Percentiles rank a stretch among this genome's conserved stretches.
phyloP scores from a whole-genome alignment of 2,888 invertebrate species.

The Drosophila bunnanda region DNA sequence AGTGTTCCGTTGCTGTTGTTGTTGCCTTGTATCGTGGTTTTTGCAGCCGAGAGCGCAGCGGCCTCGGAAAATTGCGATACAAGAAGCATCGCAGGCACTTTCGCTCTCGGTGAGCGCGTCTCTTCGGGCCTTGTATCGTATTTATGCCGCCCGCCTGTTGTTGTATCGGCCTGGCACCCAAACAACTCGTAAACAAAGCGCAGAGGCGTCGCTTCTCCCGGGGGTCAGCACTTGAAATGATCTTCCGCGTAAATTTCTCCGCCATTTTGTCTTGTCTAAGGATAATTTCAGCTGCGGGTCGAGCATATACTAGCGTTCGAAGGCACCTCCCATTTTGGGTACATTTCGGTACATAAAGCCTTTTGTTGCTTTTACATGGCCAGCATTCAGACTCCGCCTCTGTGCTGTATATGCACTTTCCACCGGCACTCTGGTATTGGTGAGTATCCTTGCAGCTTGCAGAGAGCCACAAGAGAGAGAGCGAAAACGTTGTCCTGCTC shows the following conservation, averaged over 20 bases:
- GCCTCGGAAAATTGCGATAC: conserved; percentile 77
- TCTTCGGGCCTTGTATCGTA: conserved; percentile 63
- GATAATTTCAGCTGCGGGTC: not conserved
- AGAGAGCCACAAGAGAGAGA: conserved; percentile 61
- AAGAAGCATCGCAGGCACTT: conserved; percentile 67
- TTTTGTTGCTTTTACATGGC: conserved; percentile 51
- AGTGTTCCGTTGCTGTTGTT: conserved; percentile 36
- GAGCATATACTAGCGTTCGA: conserved; percentile 23
- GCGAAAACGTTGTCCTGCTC: conserved; percentile 24
- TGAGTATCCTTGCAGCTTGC: conserved; percentile 55
- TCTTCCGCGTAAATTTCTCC: conserved; percentile 13
- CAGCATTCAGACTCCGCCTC: conserved; percentile 78
- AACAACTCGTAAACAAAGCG: conserved; percentile 82
- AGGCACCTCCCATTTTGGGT: conserved; percentile 60
- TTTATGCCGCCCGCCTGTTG: conserved; percentile 70
- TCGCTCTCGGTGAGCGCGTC: conserved; percentile 65
- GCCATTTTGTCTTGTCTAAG: conserved; percentile 66
- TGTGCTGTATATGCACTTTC: conserved; percentile 69
- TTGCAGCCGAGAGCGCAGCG: conserved; percentile 54
- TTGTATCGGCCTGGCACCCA: conserved; percentile 56
- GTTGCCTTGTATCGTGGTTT: conserved; percentile 72
- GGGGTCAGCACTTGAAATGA: conserved; percentile 43
- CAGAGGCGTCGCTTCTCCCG: conserved; percentile 76
- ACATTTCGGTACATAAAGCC: conserved; percentile 56
- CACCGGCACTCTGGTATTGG: conserved; percentile 64